phyloP scores from a whole-genome alignment of 2,113 vertebrate genomes.

The Aramus guarauna region DNA sequence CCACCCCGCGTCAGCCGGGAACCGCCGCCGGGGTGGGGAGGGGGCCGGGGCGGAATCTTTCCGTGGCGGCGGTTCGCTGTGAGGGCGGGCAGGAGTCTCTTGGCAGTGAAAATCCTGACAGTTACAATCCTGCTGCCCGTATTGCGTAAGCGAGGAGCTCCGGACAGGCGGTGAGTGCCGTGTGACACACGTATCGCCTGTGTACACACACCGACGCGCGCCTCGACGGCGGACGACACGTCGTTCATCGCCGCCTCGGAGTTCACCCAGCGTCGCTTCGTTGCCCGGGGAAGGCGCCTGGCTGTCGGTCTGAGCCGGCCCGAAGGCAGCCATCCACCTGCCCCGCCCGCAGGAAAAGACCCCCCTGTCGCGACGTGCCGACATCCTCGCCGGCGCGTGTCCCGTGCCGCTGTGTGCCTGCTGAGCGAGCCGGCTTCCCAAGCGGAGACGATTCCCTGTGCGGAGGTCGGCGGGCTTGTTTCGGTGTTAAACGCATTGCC shows the following conservation, averaged over 20 bases:
- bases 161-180: accelerated
- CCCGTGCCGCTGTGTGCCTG: not conserved
- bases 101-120: accelerated
- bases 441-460: not conserved
- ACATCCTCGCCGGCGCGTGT: not conserved
- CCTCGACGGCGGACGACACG: accelerated
- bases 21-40: not conserved
- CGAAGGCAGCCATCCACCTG: not conserved
- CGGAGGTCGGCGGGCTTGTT: not conserved
- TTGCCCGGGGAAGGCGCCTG: not conserved
- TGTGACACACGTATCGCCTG: not conserved
- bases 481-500: not conserved
- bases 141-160: not conserved
- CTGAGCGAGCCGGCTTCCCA: not conserved
- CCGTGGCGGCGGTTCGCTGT: not conserved
- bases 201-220: not conserved
- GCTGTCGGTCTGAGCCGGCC: not conserved
- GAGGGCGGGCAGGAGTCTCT: not conserved
- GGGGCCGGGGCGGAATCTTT: not conserved
- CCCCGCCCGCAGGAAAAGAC: not conserved
- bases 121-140: too few species aligned
- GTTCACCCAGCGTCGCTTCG: too few species aligned
- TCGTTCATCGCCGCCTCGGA: accelerated
- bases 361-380: not conserved
- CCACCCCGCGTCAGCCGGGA: not conserved